These are phyloP conservation scores for Spodoptera frugiperda DNA, from an alignment of 1,140 invertebrate species.

Conservation along the genomic window DNA sequence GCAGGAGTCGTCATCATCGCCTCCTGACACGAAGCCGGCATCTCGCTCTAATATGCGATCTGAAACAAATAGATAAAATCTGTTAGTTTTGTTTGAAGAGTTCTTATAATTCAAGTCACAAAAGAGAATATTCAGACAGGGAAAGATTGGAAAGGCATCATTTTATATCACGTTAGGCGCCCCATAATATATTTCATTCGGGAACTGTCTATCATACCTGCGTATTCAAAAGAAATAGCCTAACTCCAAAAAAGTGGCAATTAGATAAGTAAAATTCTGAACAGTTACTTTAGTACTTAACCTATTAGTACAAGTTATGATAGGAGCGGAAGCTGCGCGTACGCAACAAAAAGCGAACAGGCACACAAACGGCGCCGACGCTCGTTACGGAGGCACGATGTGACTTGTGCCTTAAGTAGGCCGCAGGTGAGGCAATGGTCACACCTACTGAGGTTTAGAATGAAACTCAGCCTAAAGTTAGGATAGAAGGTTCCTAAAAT, in stretches of 20 bases:
- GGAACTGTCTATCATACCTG: no score
- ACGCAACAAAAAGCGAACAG: conserved; percentile 60
- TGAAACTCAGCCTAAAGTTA: background rate
- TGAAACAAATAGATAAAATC: conserved; percentile 71
- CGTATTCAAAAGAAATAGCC: no score
- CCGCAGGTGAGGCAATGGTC: background rate
- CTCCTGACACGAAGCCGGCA: conserved; percentile 91
- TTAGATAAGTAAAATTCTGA: background rate
- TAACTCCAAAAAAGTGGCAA: no score
- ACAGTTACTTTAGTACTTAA: conserved; percentile 15
- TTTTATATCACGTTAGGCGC: no score
- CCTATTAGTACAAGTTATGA: conserved; percentile 31
- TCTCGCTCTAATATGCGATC: conserved; percentile 87
- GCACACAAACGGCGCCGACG: conserved; percentile 65
- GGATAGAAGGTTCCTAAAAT: background rate
- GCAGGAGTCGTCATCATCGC: conserved; percentile 89
- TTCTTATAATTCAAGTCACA: background rate
- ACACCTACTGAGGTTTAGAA: conserved; percentile 5
- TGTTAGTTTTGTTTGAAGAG: conserved; percentile 17
- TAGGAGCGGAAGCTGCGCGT: conserved; percentile 58
- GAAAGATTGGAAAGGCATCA: background rate
- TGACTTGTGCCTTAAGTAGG: conserved; percentile 55
- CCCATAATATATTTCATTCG: background rate
- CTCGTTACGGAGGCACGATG: conserved; percentile 63
- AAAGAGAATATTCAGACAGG: background rate